phyloP scores from a whole-genome alignment of 2,888 invertebrate species.

The Drosophila quinaria region DNA sequence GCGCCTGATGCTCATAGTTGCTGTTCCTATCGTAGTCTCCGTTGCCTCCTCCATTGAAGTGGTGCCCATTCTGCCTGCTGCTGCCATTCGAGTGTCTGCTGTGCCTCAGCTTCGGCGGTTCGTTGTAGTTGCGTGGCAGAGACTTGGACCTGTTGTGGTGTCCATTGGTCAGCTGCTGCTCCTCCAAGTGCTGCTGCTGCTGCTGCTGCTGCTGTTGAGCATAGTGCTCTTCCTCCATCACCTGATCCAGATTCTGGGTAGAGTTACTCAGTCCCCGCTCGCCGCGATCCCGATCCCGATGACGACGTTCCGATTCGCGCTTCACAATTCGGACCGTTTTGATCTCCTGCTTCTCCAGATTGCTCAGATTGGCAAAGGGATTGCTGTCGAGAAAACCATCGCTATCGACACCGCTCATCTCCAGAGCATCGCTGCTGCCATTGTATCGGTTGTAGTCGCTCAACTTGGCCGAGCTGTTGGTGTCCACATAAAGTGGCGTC shows the following conservation, averaged over 20 bases:
- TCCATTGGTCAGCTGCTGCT: constrained; percentile 73
- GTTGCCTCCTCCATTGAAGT: constrained; percentile 56
- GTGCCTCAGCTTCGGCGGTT: constrained; percentile 79
- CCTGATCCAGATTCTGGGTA: constrained; percentile 85
- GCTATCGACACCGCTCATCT: constrained; percentile 85
- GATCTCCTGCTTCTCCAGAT: constrained; percentile 94
- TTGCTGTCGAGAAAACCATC: constrained; percentile 85
- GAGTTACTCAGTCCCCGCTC: constrained; percentile 88
- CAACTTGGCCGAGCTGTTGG: constrained; percentile 84
- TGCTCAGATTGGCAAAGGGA: constrained; percentile 87
- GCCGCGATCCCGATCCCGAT: constrained; percentile 92
- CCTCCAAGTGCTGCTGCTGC: constrained; percentile 72
- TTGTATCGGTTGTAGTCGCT: constrained; percentile 83
- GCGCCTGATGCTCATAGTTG: constrained; percentile 79
- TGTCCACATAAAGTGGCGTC: constrained; percentile 91
- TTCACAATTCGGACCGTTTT: constrained; percentile 98
- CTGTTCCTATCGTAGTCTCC: constrained; percentile 82
- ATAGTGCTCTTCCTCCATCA: constrained; percentile 85
- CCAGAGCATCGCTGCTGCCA: constrained; percentile 83
- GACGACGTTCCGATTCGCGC: constrained; percentile 94
- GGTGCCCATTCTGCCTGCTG: constrained; percentile 65
- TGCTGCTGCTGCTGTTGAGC: constrained; percentile 59
- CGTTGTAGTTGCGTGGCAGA: constrained; percentile 86
- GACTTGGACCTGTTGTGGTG: constrained; percentile 87
- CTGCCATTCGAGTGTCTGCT: constrained; percentile 68